Evolutionary conservation across 1,140 invertebrate genomes (phyloP).

Genomic region (Pseudoatta argentina): DNA sequence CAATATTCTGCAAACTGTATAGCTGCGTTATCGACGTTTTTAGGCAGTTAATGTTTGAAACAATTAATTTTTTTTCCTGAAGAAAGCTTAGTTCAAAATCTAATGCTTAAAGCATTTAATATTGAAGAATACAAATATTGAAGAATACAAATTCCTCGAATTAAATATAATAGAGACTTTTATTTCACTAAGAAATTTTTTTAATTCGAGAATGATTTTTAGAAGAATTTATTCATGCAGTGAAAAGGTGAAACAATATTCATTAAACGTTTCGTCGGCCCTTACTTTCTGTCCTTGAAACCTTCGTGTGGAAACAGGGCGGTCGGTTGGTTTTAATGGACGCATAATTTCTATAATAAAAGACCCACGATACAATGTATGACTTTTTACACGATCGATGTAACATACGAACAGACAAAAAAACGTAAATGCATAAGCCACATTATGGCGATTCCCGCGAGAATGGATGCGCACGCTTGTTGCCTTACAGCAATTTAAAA

Average conservation of each 20-base stretch:
- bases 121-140: neutral
- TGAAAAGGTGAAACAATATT: conserved; percentile 16
- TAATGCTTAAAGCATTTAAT: neutral
- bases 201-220: neutral
- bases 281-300: conserved; percentile 64
- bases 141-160: neutral
- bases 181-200: neutral
- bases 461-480: conserved; percentile 39
- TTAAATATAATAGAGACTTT: neutral
- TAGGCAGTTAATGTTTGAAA: too few species aligned
- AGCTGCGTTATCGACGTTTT: too few species aligned
- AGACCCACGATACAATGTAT: conserved; percentile 38
- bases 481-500: conserved; percentile 20
- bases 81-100: neutral
- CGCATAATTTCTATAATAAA: conserved; percentile 66
- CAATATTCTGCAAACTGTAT: too few species aligned
- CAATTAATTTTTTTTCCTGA: neutral
- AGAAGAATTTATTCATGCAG: neutral
- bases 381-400: conserved; percentile 73
- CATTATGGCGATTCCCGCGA: conserved; percentile 54
- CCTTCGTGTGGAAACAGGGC: conserved; percentile 53
- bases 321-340: conserved; percentile 68
- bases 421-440: conserved; percentile 25
- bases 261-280: conserved; percentile 8
- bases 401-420: conserved; percentile 55